A percentile compares a stretch with the other conserved stretches of the same genome.
Conservation (phyloP, 2,113 vertebrate genomes). For the Phaethornis superciliosus region DNA sequence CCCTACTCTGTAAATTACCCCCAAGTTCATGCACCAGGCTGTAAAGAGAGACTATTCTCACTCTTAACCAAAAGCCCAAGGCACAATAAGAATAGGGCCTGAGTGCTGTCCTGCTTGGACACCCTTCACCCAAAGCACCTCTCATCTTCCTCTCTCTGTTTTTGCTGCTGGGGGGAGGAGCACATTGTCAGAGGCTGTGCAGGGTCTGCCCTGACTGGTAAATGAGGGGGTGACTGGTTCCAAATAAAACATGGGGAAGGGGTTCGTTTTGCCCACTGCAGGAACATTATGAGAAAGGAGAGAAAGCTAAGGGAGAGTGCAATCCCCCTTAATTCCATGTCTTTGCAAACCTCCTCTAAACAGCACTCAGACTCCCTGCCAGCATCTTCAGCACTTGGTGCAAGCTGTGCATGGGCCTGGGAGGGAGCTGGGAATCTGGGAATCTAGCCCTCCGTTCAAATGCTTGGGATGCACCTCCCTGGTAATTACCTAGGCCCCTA, state of each 20-base stretch:
- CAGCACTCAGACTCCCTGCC: rapidly evolving
- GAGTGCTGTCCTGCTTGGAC: not conserved
- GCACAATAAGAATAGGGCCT: rapidly evolving
- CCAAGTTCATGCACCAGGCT: not conserved
- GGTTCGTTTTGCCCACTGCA: rapidly evolving
- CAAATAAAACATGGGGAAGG: not conserved
- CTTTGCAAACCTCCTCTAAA: not conserved
- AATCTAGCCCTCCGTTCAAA: rapidly evolving
- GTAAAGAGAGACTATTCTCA: not conserved
- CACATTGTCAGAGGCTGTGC: rapidly evolving
- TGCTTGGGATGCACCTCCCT: not conserved
- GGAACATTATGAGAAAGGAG: not conserved
- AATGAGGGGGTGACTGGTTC: rapidly evolving
- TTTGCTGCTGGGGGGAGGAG: not conserved
- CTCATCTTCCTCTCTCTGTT: not conserved
- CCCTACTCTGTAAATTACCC: rapidly evolving
- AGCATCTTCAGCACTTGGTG: rapidly evolving
- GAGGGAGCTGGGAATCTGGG: not conserved
- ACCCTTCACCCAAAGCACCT: rapidly evolving
- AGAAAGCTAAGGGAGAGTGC: not conserved
- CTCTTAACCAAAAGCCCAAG: not conserved
- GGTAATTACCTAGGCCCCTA: not conserved
- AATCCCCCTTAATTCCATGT: not conserved
- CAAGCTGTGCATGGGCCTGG: rapidly evolving
- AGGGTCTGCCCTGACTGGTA: rapidly evolving